phyloP scores from a whole-genome alignment of 2,113 vertebrate species.

The Carettochelys insculpta region DNA sequence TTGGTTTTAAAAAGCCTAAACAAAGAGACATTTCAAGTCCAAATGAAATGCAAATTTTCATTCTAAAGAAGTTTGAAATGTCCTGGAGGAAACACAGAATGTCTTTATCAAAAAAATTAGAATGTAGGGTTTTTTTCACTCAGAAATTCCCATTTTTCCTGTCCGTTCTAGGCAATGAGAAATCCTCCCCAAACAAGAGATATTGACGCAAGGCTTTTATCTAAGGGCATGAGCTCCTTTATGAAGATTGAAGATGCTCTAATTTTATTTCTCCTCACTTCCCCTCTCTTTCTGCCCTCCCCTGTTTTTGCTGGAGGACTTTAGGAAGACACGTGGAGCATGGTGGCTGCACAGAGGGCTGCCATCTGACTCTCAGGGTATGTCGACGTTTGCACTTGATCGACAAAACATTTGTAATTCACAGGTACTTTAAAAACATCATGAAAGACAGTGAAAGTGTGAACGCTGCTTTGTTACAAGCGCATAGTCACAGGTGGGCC shows the following conservation, averaged over 20 bases:
- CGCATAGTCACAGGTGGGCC: too few relatives aligned
- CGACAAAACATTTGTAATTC: too few relatives aligned
- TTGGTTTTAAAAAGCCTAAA: too few relatives aligned
- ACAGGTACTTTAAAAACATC: too few relatives aligned
- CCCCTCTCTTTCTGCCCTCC: not conserved
- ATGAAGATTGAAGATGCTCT: not conserved
- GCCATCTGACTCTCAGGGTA: not conserved
- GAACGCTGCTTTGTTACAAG: too few relatives aligned
- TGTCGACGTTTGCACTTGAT: too few relatives aligned
- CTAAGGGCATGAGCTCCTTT: not conserved
- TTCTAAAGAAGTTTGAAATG: not conserved
- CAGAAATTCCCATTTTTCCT: not conserved
- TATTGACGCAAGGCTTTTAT: not conserved
- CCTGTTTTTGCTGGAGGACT: not conserved
- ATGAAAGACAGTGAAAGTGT: too few relatives aligned
- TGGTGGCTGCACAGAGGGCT: not conserved
- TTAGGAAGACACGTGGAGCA: not conserved
- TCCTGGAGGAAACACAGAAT: not conserved
- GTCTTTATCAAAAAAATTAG: not conserved
- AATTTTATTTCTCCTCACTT: not conserved
- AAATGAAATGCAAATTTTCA: not conserved
- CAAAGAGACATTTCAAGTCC: too few relatives aligned
- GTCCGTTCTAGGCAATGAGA: not conserved
- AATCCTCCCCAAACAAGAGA: not conserved
- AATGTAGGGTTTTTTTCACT: not conserved